Percentiles rank a stretch among this genome's conserved stretches.
Conservation (phyloP, 2,888 invertebrate genomes). For the Cheilosia vernalis region DNA sequence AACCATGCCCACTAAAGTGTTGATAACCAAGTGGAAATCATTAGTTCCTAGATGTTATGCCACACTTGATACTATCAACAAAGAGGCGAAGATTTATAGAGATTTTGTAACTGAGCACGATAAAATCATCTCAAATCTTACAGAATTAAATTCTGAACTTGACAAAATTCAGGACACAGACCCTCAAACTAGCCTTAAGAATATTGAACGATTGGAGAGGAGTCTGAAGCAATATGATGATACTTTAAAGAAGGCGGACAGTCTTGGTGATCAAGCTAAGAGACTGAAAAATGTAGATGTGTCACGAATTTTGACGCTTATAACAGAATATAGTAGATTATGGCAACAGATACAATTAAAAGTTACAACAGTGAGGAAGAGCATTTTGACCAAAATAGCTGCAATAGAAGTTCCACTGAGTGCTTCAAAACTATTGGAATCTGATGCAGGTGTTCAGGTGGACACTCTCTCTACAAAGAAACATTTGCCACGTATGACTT, state of each 20-base stretch:
- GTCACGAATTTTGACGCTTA: constrained; percentile 85
- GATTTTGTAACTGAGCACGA: constrained; percentile 90
- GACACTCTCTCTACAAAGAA: constrained; percentile 88
- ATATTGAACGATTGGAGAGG: constrained; percentile 84
- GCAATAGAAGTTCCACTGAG: constrained; percentile 87
- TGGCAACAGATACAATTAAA: constrained; percentile 86
- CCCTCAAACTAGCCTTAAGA: constrained; percentile 78
- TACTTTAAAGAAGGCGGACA: constrained; percentile 85
- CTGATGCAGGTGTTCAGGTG: constrained; percentile 91
- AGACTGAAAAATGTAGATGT: constrained; percentile 85
- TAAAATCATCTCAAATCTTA: constrained; percentile 88
- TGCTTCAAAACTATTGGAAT: constrained; percentile 90
- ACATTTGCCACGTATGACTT: constrained; percentile 86
- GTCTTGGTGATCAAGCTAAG: constrained; percentile 86
- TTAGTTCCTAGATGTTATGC: constrained; percentile 86
- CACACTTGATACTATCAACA: constrained; percentile 85
- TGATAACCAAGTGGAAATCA: constrained; percentile 87
- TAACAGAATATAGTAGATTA: constrained; percentile 87
- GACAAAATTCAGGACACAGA: constrained; percentile 84
- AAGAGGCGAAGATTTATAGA: constrained; percentile 86
- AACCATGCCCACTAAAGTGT: constrained; percentile 85
- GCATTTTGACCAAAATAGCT: constrained; percentile 80
- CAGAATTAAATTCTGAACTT: constrained; percentile 89
- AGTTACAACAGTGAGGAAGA: constrained; percentile 84
- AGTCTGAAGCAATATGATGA: constrained; percentile 85